phyloP scores from a whole-genome alignment of 2,113 vertebrate genomes.

The Embiotoca jacksoni region DNA sequence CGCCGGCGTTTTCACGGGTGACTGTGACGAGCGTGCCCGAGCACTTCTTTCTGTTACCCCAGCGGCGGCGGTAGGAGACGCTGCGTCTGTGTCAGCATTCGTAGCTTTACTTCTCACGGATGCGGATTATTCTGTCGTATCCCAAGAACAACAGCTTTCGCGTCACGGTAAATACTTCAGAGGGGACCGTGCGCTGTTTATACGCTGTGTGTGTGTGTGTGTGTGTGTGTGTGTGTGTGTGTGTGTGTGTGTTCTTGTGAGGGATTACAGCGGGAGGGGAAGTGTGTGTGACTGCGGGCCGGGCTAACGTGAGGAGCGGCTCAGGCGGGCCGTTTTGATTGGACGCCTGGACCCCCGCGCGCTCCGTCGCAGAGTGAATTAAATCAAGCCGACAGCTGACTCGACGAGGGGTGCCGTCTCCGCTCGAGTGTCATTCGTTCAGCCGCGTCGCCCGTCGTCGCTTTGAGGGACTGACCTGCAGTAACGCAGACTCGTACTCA shows the following conservation, averaged over 20 bases:
- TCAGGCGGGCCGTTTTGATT: conserved; percentile 72
- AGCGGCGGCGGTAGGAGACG: background rate
- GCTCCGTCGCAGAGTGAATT: conserved; percentile 68
- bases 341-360: conserved; percentile 30
- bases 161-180: conserved; percentile 1
- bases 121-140: conserved; percentile 42
- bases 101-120: conserved; percentile 14
- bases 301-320: conserved; percentile 71
- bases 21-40: conserved; percentile 40
- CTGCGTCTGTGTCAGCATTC: conserved; percentile 20
- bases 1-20: conserved; percentile 56
- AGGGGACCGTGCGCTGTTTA: background rate
- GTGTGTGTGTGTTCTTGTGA: conserved; percentile 16
- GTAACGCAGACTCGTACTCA: too few species aligned
- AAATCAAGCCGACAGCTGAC: conserved; percentile 68
- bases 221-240: conserved; percentile 4
- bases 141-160: conserved; percentile 28
- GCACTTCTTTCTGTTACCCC: background rate
- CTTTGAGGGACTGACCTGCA: too few species aligned
- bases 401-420: conserved; percentile 52
- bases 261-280: conserved; percentile 65
- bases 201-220: too few species aligned
- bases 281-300: conserved; percentile 62
- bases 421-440: conserved; percentile 42
- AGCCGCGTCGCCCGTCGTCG: background rate